Base-by-base conservation (phyloP, 2,888 invertebrate genomes). In the Schrankia costaestrigalis region DNA sequence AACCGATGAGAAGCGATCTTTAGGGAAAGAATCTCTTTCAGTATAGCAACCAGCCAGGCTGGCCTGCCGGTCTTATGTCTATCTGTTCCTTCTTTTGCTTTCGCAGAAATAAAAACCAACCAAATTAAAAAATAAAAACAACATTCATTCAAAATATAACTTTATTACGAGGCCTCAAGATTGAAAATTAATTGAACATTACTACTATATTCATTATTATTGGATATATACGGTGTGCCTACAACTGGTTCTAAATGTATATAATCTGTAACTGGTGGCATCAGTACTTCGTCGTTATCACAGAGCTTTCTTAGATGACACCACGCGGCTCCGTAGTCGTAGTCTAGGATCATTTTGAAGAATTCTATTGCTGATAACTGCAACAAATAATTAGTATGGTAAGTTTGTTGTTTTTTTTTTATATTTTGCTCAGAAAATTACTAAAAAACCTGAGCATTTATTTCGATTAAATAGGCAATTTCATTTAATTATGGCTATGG, bases 301-400 rank as follows among this genome's bases (percentile, higher is more conserved):
- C 84, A 78, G 2, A 84, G 44, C 7, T 34, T 39, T 0, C 80
- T 64, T 1, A 88, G 62, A 36, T 75, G 74, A 26, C 58, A 62
- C 82, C 78, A 88, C 14, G 70, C 57, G 2, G 71, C 68, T 11
- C 80, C 76, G 58, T 75, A 73, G 59, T 91, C 89, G 62, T 87
- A 86, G 2, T 64, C 59, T 2, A 86, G 60, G 28, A 91, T 69
- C 3, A 64, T 68, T 61, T 82, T 82, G 71, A 89, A 91, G 69
- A 91, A 88, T 19, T 73, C 61, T 9, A 91, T 67, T 2, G 91
- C 90, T 12, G 80, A 72, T 25, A 66, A 63, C 91, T 92, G 70
- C 3, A 31, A 41, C 1, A 12, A n/a, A 15, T 9, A 26, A 13
- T 13, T 15, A 3, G 13, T 26, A 2, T 9, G n/a, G 3, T 23